Evolutionary conservation across 2,888 invertebrate genomes (phyloP), one percentile per base, ranked within the genome.

Genomic region (Anarsia innoxiella): DNA sequence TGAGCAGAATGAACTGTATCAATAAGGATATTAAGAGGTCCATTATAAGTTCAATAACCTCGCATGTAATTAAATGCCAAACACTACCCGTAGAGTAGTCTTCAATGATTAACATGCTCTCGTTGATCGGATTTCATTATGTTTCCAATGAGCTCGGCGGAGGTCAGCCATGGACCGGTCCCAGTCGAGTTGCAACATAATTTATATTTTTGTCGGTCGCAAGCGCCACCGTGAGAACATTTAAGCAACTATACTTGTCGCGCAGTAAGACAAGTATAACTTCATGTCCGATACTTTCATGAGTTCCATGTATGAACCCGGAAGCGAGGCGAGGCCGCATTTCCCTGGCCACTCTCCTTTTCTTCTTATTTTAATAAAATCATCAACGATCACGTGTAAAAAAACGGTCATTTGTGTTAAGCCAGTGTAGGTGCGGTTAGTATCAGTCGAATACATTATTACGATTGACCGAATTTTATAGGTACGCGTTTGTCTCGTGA

Each of bases 211-310:
- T 63, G 64, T 62, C 58, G 59, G 59, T 58, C 59, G 53, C 62
- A 70, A 75, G 79, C 82, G 79, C 82, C 82, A 64, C 63, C 83
- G 82, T 83, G 82, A 74, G 83, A 83, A 80, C 69, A 59, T 49
- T 53, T 51, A 48, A 51, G 50, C 49, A 45, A 61, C 58, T 66
- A 62, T 58, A 59, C 53, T 49, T 64, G 66, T 60, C 44, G 56
- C 44, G 53, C 34, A 51, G n/a, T n/a, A n/a, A n/a, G n/a, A n/a
- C n/a, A n/a, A n/a, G n/a, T n/a, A n/a, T n/a, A n/a, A n/a, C n/a
- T 43, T 39, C 44, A 45, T 37, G 40, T 36, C 44, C 46, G 45
- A 40, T 38, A 42, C 14, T 41, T 37, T 37, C 43, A 31, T 39
- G 31, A 28, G 34, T 42, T 33, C 39, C 31, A 44, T 46, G 43